Evolutionary conservation across 2,888 invertebrate species (phyloP).

Genomic region (Plutella xylostella): DNA sequence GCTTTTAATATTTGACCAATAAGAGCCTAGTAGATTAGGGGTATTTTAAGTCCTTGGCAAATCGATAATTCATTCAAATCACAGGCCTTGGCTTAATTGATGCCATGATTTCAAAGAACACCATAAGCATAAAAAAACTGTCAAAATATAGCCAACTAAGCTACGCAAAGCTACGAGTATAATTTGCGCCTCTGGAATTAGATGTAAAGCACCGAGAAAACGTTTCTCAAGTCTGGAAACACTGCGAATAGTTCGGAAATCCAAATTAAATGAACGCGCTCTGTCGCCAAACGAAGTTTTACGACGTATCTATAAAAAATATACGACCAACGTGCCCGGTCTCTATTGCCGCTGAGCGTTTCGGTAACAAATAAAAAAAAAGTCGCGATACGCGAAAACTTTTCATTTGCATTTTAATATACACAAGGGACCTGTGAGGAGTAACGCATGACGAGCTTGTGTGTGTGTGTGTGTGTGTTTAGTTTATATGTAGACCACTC

Average conservation of each 20-base stretch:
- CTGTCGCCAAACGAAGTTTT: conserved; percentile 25
- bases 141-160: neutral
- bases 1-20: neutral
- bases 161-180: neutral
- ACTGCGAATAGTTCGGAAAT: neutral
- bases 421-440: no score
- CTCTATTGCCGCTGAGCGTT: conserved; percentile 37
- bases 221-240: neutral
- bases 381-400: conserved; percentile 24
- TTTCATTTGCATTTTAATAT: conserved; percentile 67
- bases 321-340: conserved; percentile 53
- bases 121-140: neutral
- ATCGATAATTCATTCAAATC: no score
- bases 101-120: no score
- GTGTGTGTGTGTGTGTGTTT: no score
- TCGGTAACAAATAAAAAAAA: no score
- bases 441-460: no score
- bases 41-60: neutral
- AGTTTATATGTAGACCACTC: no score
- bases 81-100: no score
- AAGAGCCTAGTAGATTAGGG: neutral
- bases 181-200: neutral
- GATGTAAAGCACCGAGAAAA: neutral
- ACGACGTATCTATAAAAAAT: conserved; percentile 36
- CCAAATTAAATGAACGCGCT: neutral